Percentiles rank a stretch among this genome's conserved stretches.
Evolutionary conservation across 2,888 invertebrate species (phyloP).

Genomic region (Elegia similella): DNA sequence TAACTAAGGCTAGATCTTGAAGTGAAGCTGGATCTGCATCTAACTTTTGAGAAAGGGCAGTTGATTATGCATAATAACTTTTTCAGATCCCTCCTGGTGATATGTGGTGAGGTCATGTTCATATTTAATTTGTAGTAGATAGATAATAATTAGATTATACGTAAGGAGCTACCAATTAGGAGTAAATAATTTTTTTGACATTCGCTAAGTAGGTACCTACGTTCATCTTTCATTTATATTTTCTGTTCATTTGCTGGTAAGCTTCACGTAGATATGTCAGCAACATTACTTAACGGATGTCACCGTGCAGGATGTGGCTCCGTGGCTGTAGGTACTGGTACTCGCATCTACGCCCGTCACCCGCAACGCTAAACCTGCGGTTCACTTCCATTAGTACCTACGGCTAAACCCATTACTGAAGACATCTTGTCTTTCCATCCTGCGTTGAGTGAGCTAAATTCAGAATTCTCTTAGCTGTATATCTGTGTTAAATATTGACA

Average conservation of each 20-base stretch:
- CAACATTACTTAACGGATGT: conserved; percentile 33
- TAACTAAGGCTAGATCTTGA: too few species aligned
- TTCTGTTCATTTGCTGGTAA: conserved; percentile 4
- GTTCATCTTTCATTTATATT: not conserved
- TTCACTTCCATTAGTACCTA: conserved; percentile 63
- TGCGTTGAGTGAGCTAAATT: conserved; percentile 19
- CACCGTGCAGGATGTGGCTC: conserved; percentile 45
- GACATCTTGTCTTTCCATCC: conserved; percentile 43
- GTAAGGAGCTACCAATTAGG: too few species aligned
- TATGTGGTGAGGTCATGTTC: too few species aligned
- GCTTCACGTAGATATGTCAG: conserved; percentile 15
- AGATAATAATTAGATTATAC: too few species aligned
- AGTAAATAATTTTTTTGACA: too few species aligned
- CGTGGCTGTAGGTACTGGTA: conserved; percentile 24
- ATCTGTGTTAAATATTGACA: not conserved
- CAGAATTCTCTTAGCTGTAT: not conserved
- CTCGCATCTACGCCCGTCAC: conserved; percentile 33
- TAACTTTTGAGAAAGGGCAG: too few species aligned
- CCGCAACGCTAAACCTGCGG: conserved; percentile 67
- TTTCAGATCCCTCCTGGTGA: too few species aligned
- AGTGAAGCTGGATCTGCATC: too few species aligned
- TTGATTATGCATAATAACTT: too few species aligned
- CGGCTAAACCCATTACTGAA: conserved; percentile 62
- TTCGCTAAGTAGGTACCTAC: too few species aligned
- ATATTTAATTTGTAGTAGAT: too few species aligned